These are phyloP conservation scores for Platycercus adscitus DNA, from an alignment of 2,113 vertebrate genomes.

Conservation along the genomic window DNA sequence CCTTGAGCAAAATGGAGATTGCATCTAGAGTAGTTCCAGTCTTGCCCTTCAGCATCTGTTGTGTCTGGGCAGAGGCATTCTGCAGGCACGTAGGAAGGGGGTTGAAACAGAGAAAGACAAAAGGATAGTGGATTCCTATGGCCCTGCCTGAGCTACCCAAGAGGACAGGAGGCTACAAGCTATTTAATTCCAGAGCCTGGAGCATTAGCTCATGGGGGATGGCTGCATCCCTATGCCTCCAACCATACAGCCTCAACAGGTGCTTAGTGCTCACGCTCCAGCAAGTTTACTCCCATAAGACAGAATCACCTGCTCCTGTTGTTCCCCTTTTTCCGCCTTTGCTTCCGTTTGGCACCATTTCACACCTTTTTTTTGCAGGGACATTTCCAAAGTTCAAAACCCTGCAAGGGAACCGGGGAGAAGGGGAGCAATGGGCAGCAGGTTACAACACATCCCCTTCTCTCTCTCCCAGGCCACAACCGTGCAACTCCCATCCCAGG, in stretches of 20 bases:
- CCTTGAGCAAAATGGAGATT: constrained; percentile 59
- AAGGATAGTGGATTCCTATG: not conserved
- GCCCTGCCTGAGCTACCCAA: not conserved
- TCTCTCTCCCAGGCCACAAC: constrained; percentile 13
- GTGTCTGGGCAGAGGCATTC: constrained; percentile 37
- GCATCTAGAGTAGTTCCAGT: constrained; percentile 46
- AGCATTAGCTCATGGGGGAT: not conserved
- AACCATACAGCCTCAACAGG: not conserved
- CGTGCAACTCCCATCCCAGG: constrained; percentile 40
- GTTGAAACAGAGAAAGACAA: not conserved
- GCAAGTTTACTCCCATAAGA: not conserved
- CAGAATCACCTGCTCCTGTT: not conserved
- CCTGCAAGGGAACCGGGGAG: not conserved
- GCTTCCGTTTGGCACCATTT: not conserved
- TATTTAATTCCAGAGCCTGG: not conserved
- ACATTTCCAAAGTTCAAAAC: constrained; percentile 59
- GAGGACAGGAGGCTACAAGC: not conserved
- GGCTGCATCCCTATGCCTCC: not conserved
- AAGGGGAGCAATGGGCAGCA: constrained; percentile 36
- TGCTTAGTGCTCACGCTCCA: not conserved
- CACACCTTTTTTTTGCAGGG: not conserved
- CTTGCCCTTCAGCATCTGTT: constrained; percentile 54
- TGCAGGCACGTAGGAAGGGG: not conserved
- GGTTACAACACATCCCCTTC: constrained; percentile 60
- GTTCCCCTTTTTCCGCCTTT: not conserved